phyloP scores from a whole-genome alignment of 2,888 invertebrate species.

The Prostheceraeus crozeri region DNA sequence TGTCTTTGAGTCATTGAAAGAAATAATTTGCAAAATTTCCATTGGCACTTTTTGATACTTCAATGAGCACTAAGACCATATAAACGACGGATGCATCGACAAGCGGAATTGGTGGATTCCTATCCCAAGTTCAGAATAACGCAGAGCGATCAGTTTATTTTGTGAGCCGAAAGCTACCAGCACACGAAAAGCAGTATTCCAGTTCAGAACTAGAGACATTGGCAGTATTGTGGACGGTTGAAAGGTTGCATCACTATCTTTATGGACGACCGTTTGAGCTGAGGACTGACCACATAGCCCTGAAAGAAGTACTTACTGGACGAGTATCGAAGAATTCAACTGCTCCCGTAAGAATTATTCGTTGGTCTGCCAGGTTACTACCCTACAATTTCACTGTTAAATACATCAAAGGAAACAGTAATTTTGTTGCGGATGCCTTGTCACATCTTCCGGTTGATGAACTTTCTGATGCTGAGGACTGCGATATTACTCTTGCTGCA shows the following conservation, averaged over 20 bases:
- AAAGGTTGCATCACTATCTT: conserved; percentile 18
- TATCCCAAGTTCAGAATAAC: conserved; percentile 8
- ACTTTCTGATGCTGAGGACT: no score
- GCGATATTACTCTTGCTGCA: conserved; percentile 22
- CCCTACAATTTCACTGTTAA: no score
- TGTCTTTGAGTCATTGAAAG: no score
- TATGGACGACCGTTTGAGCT: conserved; percentile 26
- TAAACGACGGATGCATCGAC: conserved; percentile 20
- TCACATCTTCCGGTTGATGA: conserved; percentile 26
- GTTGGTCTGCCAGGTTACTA: no score
- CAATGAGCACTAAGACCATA: conserved; percentile 26
- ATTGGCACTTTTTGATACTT: conserved; percentile 7
- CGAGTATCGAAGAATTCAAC: no score
- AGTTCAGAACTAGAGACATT: conserved; percentile 26
- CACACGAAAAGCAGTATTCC: conserved; percentile 18
- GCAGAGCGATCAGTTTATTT: conserved; percentile 22
- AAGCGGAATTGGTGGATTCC: conserved; percentile 22
- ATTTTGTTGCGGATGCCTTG: no score
- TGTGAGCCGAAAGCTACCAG: conserved; percentile 13
- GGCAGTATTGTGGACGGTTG: conserved; percentile 13
- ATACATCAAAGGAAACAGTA: no score
- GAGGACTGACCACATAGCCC: no score
- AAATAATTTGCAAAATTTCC: no score
- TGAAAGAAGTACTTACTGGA: no score
- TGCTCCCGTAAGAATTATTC: no score